phyloP scores from a whole-genome alignment of 2,888 invertebrate species.

The Sinelater perroti region DNA sequence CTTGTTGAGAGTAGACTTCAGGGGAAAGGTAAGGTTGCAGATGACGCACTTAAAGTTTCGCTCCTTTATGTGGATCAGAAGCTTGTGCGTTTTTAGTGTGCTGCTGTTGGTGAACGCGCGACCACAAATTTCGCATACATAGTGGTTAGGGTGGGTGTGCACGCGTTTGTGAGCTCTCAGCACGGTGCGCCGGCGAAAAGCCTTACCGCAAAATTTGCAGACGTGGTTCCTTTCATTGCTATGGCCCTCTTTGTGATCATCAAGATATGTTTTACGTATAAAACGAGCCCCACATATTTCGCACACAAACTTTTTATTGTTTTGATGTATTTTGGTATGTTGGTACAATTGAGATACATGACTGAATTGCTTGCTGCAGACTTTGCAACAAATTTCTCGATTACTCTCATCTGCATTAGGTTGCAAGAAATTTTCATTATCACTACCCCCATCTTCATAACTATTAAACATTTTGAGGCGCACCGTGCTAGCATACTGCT shows the following conservation, averaged over 20 bases:
- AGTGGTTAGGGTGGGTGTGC: constrained; percentile 48
- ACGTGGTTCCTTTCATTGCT: constrained; percentile 43
- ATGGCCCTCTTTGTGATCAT: constrained; percentile 45
- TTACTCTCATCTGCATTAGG: not conserved
- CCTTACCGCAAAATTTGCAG: constrained; percentile 49
- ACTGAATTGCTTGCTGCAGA: constrained; percentile 31
- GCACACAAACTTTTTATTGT: constrained; percentile 38
- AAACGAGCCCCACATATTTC: constrained; percentile 40
- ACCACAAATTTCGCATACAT: constrained; percentile 50
- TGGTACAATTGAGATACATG: constrained; percentile 21
- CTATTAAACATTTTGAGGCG: no score
- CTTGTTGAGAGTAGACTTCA: constrained; percentile 50
- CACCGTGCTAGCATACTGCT: constrained; percentile 17
- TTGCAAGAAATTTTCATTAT: not conserved
- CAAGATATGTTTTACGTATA: constrained; percentile 40
- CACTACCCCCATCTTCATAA: no score
- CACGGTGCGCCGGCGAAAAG: constrained; percentile 48
- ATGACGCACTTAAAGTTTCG: constrained; percentile 48
- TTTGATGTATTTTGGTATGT: constrained; percentile 28
- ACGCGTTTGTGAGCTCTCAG: constrained; percentile 47
- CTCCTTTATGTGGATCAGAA: constrained; percentile 47
- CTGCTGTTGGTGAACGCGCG: constrained; percentile 48
- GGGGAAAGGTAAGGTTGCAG: constrained; percentile 48
- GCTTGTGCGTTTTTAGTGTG: constrained; percentile 49
- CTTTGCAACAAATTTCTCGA: constrained; percentile 17